These are phyloP conservation scores for Crocidura indochinensis DNA, from an alignment of 2,797 vertebrate species.

Conservation along the genomic window DNA sequence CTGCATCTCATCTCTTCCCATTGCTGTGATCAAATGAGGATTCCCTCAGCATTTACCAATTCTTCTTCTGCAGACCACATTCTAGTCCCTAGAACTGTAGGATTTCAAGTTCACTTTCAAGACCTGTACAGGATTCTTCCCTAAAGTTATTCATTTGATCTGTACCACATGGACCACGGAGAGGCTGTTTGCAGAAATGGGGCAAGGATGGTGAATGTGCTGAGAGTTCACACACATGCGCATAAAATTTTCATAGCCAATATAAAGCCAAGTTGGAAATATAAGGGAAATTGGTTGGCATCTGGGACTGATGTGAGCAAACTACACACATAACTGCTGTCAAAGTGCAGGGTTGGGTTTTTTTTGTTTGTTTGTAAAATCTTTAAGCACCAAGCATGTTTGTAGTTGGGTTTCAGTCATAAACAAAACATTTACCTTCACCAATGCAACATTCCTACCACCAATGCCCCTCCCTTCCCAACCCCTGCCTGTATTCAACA, in stretches of 20 bases:
- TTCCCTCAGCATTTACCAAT: neutral
- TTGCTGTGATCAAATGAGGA: neutral
- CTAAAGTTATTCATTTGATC: neutral
- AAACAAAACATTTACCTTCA: too few relatives aligned
- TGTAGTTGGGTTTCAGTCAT: too few relatives aligned
- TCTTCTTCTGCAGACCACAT: neutral
- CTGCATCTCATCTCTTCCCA: neutral
- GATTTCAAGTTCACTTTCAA: slow-evolving; percentile 31
- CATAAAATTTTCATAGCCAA: slow-evolving; percentile 43
- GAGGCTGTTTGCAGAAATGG: neutral
- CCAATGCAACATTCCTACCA: too few relatives aligned
- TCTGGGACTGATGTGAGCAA: neutral
- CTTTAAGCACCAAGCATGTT: too few relatives aligned
- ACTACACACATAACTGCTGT: neutral
- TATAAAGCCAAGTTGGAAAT: slow-evolving; percentile 8
- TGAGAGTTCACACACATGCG: neutral
- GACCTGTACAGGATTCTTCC: neutral
- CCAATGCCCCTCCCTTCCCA: too few relatives aligned
- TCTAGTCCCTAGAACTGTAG: neutral
- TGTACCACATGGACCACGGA: neutral
- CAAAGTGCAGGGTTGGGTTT: neutral
- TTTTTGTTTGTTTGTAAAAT: too few relatives aligned
- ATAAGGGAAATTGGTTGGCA: neutral
- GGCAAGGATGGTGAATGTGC: slow-evolving; percentile 14
- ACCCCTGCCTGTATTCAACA: too few relatives aligned